These are phyloP conservation scores for Aix galericulata DNA, from an alignment of 2,113 vertebrate species.

Conservation along the genomic window DNA sequence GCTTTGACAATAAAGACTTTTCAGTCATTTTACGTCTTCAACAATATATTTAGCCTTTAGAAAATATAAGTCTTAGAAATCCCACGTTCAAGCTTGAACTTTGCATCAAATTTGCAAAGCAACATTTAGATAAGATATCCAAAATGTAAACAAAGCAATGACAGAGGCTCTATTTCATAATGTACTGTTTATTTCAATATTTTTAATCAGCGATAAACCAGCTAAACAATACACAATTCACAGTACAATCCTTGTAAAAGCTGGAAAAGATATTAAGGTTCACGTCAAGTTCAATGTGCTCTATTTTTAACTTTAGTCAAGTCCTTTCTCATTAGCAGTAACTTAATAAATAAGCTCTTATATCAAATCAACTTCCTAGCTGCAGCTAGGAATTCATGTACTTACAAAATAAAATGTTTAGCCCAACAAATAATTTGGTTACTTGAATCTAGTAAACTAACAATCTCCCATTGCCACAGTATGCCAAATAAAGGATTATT, in stretches of 20 bases:
- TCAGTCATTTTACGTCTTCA: background rate
- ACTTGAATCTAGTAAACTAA: background rate
- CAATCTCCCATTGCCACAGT: background rate
- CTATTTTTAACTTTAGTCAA: slow-evolving; percentile 38
- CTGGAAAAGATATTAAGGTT: slow-evolving; percentile 46
- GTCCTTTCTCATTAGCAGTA: slow-evolving; percentile 32
- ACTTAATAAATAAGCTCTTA: background rate
- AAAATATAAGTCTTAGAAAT: background rate
- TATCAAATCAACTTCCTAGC: background rate
- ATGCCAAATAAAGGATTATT: background rate
- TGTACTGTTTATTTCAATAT: background rate
- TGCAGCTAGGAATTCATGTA: background rate
- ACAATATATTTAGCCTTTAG: background rate
- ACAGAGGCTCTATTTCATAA: background rate
- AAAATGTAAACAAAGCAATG: background rate
- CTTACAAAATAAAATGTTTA: background rate
- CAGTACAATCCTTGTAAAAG: slow-evolving; percentile 4
- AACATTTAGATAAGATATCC: background rate
- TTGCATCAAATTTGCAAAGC: background rate
- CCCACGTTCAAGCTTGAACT: background rate
- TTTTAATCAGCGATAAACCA: background rate
- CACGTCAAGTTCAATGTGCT: background rate
- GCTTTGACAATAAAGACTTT: background rate
- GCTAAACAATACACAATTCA: slow-evolving; percentile 20
- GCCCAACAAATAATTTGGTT: background rate